Conservation (phyloP, 2,113 vertebrate species). For the Charadrius vociferus region DNA sequence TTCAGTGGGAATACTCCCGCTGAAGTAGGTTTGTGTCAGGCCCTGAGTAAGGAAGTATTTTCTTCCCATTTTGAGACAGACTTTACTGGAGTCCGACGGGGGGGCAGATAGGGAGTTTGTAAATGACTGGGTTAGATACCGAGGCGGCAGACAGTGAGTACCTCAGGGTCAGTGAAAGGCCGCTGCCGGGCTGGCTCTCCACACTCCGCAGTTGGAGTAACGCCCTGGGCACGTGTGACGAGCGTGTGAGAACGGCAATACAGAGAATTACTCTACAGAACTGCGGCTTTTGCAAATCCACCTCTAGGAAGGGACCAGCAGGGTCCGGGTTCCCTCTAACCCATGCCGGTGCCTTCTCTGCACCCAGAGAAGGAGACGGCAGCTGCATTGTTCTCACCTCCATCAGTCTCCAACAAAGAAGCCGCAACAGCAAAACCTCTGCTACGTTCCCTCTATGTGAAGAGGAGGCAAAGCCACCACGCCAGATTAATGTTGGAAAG, state of each 20-base stretch:
- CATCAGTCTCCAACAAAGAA: neutral
- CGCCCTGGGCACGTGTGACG: neutral
- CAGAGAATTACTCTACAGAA: neutral
- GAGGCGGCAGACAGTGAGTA: neutral
- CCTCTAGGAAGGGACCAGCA: neutral
- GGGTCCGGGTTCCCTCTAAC: neutral
- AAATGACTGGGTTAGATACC: neutral
- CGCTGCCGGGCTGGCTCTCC: neutral
- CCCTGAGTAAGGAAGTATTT: neutral
- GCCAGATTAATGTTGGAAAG: neutral
- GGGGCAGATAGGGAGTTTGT: neutral
- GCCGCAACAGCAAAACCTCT: neutral
- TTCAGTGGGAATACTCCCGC: neutral
- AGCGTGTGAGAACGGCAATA: accelerated
- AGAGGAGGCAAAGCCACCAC: neutral
- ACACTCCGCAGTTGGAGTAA: neutral
- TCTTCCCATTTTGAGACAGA: neutral
- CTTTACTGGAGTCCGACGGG: neutral
- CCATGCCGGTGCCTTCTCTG: neutral
- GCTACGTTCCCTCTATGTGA: neutral
- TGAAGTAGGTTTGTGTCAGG: neutral
- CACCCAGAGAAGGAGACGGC: neutral
- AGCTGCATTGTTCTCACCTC: neutral
- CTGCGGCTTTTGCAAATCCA: neutral
- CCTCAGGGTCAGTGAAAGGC: neutral